Conservation (phyloP, 2,113 vertebrate species). For the Chloebia gouldiae region DNA sequence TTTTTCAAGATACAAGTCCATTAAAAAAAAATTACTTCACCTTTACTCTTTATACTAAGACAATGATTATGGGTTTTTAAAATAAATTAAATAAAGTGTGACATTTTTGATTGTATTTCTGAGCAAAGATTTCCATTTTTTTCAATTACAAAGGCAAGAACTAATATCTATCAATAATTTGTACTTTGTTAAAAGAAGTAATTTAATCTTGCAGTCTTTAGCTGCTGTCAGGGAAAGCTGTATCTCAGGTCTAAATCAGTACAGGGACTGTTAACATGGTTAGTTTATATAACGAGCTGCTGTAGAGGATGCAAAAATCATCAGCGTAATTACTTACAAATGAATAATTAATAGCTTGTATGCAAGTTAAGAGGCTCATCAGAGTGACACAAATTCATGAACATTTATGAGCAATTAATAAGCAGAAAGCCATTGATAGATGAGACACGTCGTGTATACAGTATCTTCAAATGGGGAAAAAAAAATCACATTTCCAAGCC, state of each 20-base stretch:
- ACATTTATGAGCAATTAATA: conserved; percentile 70
- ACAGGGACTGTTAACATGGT: conserved; percentile 7
- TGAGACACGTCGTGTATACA: background rate
- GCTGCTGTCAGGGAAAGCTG: background rate
- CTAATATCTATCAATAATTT: background rate
- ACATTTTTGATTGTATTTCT: background rate
- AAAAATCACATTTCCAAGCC: conserved; percentile 10
- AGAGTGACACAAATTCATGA: conserved; percentile 59
- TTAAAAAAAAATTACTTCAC: background rate
- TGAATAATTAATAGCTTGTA: conserved; percentile 66
- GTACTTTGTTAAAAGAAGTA: background rate
- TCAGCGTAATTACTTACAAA: conserved; percentile 59
- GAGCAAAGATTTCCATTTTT: background rate
- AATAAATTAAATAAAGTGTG: background rate
- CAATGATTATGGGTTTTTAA: fast-evolving
- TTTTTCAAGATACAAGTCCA: background rate
- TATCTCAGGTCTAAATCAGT: conserved; percentile 15
- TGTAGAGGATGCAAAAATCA: conserved; percentile 41
- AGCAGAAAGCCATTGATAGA: conserved; percentile 25
- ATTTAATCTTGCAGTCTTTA: background rate
- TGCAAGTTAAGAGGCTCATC: conserved; percentile 49
- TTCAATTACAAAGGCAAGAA: background rate
- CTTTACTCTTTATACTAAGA: background rate
- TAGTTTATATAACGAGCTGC: conserved; percentile 56
- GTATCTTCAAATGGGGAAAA: background rate